Conservation (phyloP, 2,888 invertebrate species). For the Ophonus ardosiacus region DNA sequence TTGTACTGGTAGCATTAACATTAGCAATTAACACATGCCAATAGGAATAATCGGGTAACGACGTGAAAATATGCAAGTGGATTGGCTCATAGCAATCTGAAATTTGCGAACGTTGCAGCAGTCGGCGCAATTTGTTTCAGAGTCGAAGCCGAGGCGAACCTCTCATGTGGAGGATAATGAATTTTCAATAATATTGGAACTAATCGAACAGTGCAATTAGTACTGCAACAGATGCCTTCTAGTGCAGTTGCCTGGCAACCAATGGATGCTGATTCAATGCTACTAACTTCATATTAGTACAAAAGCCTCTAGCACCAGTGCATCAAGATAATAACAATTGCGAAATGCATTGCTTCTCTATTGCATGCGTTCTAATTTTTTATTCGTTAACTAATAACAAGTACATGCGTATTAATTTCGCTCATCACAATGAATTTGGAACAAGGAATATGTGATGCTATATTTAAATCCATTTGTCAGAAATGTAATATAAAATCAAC, state of each 20-base stretch:
- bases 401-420: not conserved
- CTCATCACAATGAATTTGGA: not conserved
- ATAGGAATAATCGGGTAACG: not conserved
- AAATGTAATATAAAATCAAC: too few species aligned
- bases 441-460: too few species aligned
- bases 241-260: conserved; percentile 39
- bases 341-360: not conserved
- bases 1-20: not conserved
- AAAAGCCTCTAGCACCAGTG: not conserved
- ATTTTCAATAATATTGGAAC: conserved; percentile 56
- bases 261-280: conserved; percentile 23
- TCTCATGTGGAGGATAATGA: conserved; percentile 49
- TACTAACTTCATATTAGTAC: conserved; percentile 33
- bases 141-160: not conserved
- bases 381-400: not conserved
- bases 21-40: not conserved
- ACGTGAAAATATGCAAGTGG: conserved; percentile 21
- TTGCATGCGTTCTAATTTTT: not conserved
- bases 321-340: conserved; percentile 20
- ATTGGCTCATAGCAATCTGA: not conserved
- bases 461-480: too few species aligned
- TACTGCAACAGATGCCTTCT: conserved; percentile 53
- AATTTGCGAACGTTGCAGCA: conserved; percentile 15
- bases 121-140: conserved; percentile 28
- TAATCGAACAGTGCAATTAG: conserved; percentile 55